Conservation (phyloP, 2,888 invertebrate species). For the Aleiodes leptofemur region DNA sequence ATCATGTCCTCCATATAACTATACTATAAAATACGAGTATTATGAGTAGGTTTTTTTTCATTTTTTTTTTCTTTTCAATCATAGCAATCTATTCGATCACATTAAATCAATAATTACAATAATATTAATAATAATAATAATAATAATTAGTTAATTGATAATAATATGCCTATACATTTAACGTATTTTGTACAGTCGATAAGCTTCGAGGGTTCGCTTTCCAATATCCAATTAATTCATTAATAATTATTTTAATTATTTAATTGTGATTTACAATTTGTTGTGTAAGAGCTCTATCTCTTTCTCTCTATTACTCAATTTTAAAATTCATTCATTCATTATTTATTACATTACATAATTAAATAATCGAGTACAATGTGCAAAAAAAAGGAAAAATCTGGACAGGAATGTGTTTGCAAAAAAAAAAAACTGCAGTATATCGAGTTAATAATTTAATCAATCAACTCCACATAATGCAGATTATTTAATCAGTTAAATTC, state of each 20-base stretch:
- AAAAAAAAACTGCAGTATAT: constrained; percentile 54
- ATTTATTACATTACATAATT: constrained; percentile 10
- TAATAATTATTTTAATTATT: constrained; percentile 50
- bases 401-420: constrained; percentile 3
- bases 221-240: constrained; percentile 55
- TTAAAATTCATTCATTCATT: constrained; percentile 5
- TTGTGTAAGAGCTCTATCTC: constrained; percentile 5
- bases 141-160: constrained; percentile 51
- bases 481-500: constrained; percentile 4
- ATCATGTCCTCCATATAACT: constrained; percentile 40
- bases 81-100: constrained; percentile 62
- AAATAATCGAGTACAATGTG: constrained; percentile 6
- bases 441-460: constrained; percentile 56
- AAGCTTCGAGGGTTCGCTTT: constrained; percentile 67
- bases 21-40: constrained; percentile 66
- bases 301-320: background rate
- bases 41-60: constrained; percentile 57
- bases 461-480: constrained; percentile 55
- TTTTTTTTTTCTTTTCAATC: constrained; percentile 30
- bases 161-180: constrained; percentile 67
- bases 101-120: constrained; percentile 62
- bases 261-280: constrained; percentile 54
- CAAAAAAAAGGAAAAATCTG: constrained; percentile 2
- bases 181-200: constrained; percentile 71
- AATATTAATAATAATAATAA: constrained; percentile 60